A percentile compares a stretch with the other conserved stretches of the same genome.
phyloP scores from a whole-genome alignment of 2,797 vertebrate genomes.

The Erpetoichthys calabaricus region DNA sequence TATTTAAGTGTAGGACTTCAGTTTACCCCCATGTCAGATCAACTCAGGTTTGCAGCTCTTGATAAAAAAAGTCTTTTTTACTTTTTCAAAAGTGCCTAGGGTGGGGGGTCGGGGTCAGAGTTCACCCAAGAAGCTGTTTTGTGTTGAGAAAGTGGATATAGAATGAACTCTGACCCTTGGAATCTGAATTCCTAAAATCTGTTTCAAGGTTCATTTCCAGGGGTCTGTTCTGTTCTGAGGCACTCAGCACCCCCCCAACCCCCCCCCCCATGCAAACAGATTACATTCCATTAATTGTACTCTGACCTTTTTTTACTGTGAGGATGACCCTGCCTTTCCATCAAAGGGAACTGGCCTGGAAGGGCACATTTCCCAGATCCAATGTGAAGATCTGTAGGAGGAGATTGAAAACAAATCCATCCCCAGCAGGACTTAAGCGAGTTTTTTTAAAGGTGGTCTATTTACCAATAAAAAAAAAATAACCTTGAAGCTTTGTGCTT shows the following conservation, averaged over 20 bases:
- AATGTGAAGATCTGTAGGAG: background rate
- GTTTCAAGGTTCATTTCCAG: constrained; percentile 31
- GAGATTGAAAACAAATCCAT: constrained; percentile 1
- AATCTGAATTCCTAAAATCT: constrained; percentile 28
- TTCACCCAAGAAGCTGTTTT: constrained; percentile 32
- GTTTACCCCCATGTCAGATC: no score
- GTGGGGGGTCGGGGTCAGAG: constrained; percentile 18
- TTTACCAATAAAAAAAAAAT: no score
- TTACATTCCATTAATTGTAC: no score
- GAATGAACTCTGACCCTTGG: constrained; percentile 33
- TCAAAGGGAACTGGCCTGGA: background rate
- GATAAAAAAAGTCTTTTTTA: no score
- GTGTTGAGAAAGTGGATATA: constrained; percentile 41
- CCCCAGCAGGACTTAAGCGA: background rate
- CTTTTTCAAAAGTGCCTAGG: no score
- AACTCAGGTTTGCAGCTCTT: no score
- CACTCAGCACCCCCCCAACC: constrained; percentile 14
- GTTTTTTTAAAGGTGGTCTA: no score
- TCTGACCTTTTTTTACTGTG: constrained; percentile 11
- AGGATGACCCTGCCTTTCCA: constrained; percentile 5
- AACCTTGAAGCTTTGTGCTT: no score
- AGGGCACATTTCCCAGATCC: background rate
- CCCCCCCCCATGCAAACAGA: no score
- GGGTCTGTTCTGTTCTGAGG: background rate
- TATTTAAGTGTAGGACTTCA: no score